Conservation (phyloP, 1,140 invertebrate genomes). For the Camponotus floridanus region DNA sequence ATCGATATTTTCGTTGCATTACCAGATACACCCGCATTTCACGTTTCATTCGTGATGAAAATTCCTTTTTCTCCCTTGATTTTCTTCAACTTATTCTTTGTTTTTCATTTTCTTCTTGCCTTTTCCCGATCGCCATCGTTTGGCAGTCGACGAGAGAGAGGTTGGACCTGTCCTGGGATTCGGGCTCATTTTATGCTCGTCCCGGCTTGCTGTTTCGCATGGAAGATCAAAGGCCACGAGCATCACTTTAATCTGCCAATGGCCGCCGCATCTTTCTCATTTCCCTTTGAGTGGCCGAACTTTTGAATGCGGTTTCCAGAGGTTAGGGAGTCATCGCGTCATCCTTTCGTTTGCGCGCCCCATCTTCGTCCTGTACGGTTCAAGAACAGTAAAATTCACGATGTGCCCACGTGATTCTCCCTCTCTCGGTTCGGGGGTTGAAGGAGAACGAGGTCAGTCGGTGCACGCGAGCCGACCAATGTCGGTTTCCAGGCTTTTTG, state of each 20-base stretch:
- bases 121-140: slow-evolving; percentile 43
- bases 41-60: neutral
- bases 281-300: slow-evolving; percentile 23
- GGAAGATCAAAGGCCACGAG: slow-evolving; percentile 72
- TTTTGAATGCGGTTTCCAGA: slow-evolving; percentile 34
- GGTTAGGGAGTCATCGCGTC: neutral
- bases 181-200: slow-evolving; percentile 60
- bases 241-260: slow-evolving; percentile 79
- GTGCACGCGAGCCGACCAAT: slow-evolving; percentile 67
- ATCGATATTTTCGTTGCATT: neutral
- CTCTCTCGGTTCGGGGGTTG: neutral
- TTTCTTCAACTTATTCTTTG: neutral
- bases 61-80: slow-evolving; percentile 17
- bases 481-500: slow-evolving; percentile 70
- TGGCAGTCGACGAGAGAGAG: slow-evolving; percentile 41
- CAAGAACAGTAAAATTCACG: slow-evolving; percentile 64
- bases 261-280: slow-evolving; percentile 52
- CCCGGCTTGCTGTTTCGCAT: slow-evolving; percentile 55
- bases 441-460: slow-evolving; percentile 68
- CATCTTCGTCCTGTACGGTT: neutral
- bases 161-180: slow-evolving; percentile 35
- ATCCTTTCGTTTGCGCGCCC: slow-evolving; percentile 31
- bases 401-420: slow-evolving; percentile 65
- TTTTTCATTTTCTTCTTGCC: neutral
- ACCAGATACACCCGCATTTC: neutral